Evolutionary conservation across 2,797 vertebrate species (phyloP).

Genomic region (Sorex maritimensis): DNA sequence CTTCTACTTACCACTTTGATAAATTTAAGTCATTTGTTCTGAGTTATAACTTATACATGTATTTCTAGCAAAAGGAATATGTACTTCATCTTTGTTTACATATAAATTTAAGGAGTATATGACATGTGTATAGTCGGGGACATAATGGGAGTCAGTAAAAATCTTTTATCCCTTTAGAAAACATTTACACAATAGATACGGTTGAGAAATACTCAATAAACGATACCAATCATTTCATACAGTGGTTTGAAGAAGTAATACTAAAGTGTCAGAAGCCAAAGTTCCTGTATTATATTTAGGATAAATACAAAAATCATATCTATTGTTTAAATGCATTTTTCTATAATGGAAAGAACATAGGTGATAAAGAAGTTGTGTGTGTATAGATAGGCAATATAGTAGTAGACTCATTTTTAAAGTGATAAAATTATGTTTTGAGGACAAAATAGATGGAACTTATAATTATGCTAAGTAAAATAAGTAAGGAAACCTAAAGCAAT

Average conservation of each 20-base stretch:
- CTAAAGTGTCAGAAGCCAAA: conserved; percentile 44
- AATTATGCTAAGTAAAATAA: too few relatives aligned
- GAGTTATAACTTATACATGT: not conserved
- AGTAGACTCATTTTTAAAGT: too few relatives aligned
- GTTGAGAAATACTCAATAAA: conserved; percentile 20
- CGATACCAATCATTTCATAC: not conserved
- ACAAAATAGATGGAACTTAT: too few relatives aligned
- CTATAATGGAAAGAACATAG: too few relatives aligned
- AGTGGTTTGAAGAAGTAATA: not conserved
- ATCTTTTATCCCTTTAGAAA: not conserved
- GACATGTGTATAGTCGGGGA: not conserved
- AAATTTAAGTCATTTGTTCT: conserved; percentile 26
- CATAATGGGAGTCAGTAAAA: not conserved
- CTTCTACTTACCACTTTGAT: conserved; percentile 30
- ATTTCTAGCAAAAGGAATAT: conserved; percentile 36
- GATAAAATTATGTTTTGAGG: too few relatives aligned
- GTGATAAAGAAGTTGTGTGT: too few relatives aligned
- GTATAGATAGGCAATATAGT: too few relatives aligned
- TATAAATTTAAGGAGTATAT: conserved; percentile 55
- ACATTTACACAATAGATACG: not conserved
- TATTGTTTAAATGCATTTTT: not conserved
- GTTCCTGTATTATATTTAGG: not conserved
- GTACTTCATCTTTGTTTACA: not conserved
- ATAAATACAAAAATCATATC: not conserved
- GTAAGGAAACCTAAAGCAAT: too few relatives aligned